These are phyloP conservation scores for Neomonachus schauinslandi DNA, from an alignment of 2,113 vertebrate species.

Conservation along the genomic window DNA sequence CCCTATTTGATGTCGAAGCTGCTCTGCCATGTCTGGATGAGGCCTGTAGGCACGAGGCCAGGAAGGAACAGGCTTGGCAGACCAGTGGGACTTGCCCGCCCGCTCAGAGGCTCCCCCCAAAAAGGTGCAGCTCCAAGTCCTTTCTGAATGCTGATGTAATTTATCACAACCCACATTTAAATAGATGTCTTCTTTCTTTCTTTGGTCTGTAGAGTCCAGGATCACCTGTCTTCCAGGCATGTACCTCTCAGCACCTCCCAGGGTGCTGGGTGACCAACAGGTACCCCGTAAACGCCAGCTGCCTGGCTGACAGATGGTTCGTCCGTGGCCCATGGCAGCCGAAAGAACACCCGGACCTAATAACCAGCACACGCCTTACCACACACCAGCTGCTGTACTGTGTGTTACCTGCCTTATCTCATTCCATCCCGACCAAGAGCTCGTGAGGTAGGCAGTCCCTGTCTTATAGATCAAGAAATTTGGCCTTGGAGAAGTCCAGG, in stretches of 20 bases:
- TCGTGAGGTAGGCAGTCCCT: too few species aligned
- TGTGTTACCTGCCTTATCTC: neutral
- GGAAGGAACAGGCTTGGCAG: too few species aligned
- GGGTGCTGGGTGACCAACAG: neutral
- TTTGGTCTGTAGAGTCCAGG: neutral
- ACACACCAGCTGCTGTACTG: too few species aligned
- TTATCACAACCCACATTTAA: neutral
- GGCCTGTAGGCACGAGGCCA: neutral
- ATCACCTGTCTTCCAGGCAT: neutral
- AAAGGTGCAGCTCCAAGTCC: neutral
- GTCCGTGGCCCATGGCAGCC: too few species aligned
- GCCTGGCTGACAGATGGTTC: too few species aligned
- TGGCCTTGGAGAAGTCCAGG: neutral
- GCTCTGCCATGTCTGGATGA: neutral
- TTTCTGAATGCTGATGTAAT: neutral
- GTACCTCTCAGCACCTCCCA: neutral
- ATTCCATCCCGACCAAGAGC: neutral
- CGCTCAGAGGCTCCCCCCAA: neutral
- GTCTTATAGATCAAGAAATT: neutral
- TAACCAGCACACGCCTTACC: too few species aligned
- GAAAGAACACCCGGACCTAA: neutral
- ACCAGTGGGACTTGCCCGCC: accelerated
- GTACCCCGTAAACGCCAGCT: neutral
- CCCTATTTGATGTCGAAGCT: neutral
- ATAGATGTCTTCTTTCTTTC: neutral